Conservation (phyloP, 2,113 vertebrate species). For the Xiphophorus couchianus region DNA sequence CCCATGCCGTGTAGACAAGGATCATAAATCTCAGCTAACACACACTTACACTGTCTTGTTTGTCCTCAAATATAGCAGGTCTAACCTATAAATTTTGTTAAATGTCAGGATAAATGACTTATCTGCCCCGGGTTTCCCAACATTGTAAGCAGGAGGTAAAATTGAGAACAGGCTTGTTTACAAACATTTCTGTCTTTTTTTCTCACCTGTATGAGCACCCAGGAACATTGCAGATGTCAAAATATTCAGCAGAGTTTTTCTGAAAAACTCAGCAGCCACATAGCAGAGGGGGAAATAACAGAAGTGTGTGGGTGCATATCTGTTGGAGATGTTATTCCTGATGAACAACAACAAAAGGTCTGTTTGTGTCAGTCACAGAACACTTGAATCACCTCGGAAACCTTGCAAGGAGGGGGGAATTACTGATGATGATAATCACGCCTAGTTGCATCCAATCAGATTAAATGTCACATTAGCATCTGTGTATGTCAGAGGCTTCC, state of each 20-base stretch:
- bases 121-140: conserved; percentile 27
- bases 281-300: not conserved
- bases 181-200: not conserved
- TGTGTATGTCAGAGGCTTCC: conserved; percentile 24
- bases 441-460: conserved; percentile 44
- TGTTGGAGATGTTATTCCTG: conserved; percentile 31
- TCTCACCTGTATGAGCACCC: not conserved
- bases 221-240: conserved; percentile 12
- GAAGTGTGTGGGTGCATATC: conserved; percentile 14
- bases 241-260: conserved; percentile 16
- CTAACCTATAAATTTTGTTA: conserved; percentile 5
- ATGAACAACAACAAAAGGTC: conserved; percentile 25
- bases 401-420: conserved; percentile 2
- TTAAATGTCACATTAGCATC: conserved; percentile 65
- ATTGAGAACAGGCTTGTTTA: not conserved
- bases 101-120: not conserved
- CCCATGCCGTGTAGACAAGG: conserved; percentile 18
- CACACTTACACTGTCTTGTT: conserved; percentile 6
- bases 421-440: conserved; percentile 40
- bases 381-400: conserved; percentile 26
- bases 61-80: conserved; percentile 20
- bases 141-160: conserved; percentile 6
- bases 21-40: conserved; percentile 24
- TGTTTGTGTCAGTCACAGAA: conserved; percentile 24
- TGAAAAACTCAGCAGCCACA: conserved; percentile 13